Percentiles rank a stretch among this genome's conserved stretches.
These are phyloP conservation scores for Camponotus vicinus DNA, from an alignment of 1,140 invertebrate species.

Conservation along the genomic window DNA sequence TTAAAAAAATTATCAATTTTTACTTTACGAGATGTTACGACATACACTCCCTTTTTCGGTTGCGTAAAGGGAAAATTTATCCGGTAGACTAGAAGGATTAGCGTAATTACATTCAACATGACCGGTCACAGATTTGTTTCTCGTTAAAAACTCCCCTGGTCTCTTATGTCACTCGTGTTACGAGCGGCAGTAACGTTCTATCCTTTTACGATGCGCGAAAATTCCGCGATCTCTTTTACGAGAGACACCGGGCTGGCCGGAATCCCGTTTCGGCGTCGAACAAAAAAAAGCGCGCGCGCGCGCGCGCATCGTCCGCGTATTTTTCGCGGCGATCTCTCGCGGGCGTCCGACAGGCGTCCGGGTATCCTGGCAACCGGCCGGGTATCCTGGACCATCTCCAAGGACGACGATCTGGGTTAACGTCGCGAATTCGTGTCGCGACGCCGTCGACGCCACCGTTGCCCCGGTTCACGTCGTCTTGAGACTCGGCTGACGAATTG, in stretches of 20 bases:
- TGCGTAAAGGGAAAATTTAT: not conserved
- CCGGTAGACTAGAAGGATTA: not conserved
- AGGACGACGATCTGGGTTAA: slow-evolving; percentile 81
- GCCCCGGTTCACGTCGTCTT: slow-evolving; percentile 22
- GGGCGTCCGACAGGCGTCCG: slow-evolving; percentile 55
- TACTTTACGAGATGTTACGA: not conserved
- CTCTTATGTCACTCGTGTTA: slow-evolving; percentile 6
- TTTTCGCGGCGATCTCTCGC: slow-evolving; percentile 67
- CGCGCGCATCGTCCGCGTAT: slow-evolving; percentile 42
- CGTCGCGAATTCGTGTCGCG: slow-evolving; percentile 74
- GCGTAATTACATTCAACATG: not conserved
- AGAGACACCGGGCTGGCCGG: slow-evolving; percentile 17
- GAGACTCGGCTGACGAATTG: slow-evolving; percentile 56
- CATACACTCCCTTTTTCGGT: not conserved
- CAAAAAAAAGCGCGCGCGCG: slow-evolving; percentile 62
- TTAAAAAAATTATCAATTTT: too few relatives aligned
- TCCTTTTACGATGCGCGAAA: slow-evolving; percentile 63
- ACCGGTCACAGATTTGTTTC: slow-evolving; percentile 26
- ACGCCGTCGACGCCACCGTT: slow-evolving; percentile 46
- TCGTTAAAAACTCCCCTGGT: not conserved
- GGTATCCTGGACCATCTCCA: slow-evolving; percentile 79
- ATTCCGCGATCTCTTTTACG: slow-evolving; percentile 67
- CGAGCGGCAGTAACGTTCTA: slow-evolving; percentile 38
- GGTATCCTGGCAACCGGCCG: slow-evolving; percentile 75
- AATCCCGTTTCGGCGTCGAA: slow-evolving; percentile 55